These are phyloP conservation scores for Brienomyrus longianalis DNA, from an alignment of 2,113 vertebrate species.

Conservation along the genomic window DNA sequence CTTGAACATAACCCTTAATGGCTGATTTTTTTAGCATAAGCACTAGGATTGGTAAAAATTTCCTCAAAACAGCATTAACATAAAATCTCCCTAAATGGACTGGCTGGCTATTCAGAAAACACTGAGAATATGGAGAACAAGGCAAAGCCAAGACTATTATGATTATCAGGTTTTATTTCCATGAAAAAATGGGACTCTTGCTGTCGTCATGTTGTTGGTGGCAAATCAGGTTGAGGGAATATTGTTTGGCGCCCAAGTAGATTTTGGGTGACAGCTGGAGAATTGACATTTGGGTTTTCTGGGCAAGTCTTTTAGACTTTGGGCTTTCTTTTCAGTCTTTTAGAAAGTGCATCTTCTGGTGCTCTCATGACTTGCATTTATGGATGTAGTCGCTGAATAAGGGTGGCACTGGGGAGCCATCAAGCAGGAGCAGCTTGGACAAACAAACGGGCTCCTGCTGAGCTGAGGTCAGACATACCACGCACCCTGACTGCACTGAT, in stretches of 20 bases:
- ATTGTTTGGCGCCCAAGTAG: constrained; percentile 21
- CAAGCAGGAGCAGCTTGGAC: constrained; percentile 54
- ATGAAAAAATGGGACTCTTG: constrained; percentile 36
- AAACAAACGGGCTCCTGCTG: constrained; percentile 65
- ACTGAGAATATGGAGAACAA: not conserved
- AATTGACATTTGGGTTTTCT: constrained; percentile 13
- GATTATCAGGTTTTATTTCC: constrained; percentile 54
- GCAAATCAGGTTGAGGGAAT: constrained; percentile 14
- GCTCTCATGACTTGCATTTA: constrained; percentile 55
- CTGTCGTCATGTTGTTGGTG: constrained; percentile 1
- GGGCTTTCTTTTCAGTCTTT: constrained; percentile 27
- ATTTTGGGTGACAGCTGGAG: constrained; percentile 25
- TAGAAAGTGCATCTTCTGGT: constrained; percentile 49
- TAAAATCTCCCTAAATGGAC: not conserved
- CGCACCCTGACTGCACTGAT: constrained; percentile 45
- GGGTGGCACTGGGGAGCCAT: constrained; percentile 51
- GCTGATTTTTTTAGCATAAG: not conserved
- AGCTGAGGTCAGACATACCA: constrained; percentile 52
- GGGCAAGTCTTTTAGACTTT: constrained; percentile 4
- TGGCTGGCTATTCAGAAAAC: not conserved
- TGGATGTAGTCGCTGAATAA: constrained; percentile 55
- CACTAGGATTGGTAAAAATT: not conserved
- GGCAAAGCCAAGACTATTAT: constrained; percentile 27
- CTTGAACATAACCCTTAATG: not conserved
- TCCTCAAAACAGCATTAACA: not conserved